phyloP scores from a whole-genome alignment of 2,888 invertebrate species.

The Malthinus seriepunctatus region DNA sequence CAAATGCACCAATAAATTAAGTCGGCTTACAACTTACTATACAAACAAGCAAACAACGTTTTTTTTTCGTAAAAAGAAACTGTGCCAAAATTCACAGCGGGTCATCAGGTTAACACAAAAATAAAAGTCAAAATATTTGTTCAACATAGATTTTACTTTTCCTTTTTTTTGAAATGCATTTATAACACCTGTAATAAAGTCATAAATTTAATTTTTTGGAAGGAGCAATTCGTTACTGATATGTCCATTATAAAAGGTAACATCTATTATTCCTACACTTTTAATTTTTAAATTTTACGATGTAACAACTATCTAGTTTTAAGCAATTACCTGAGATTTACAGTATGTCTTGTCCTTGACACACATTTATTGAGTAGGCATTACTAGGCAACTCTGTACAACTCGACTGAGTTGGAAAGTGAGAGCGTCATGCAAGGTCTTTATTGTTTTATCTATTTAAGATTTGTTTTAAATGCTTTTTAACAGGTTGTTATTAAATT shows the following conservation, averaged over 20 bases:
- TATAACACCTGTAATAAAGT: constrained; percentile 8
- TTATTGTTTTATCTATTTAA: constrained; percentile 23
- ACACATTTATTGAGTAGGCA: constrained; percentile 32
- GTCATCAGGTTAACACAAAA: constrained; percentile 12
- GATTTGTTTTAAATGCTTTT: constrained; percentile 18
- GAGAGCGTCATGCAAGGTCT: constrained; percentile 33
- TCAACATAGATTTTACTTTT: not conserved
- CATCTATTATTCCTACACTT: constrained; percentile 21
- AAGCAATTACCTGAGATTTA: constrained; percentile 39
- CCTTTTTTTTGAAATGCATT: not conserved
- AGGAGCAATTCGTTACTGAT: constrained; percentile 11
- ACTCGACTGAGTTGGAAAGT: constrained; percentile 36
- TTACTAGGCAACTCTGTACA: constrained; percentile 20
- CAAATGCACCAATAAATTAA: too few relatives aligned
- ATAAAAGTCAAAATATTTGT: constrained; percentile 24
- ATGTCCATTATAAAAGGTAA: constrained; percentile 18
- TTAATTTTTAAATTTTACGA: constrained; percentile 20
- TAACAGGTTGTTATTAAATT: constrained; percentile 15
- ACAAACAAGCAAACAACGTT: too few relatives aligned
- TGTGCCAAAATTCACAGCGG: constrained; percentile 21
- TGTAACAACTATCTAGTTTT: constrained; percentile 31
- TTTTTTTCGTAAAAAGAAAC: constrained; percentile 6
- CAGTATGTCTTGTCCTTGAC: constrained; percentile 39
- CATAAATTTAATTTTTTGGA: constrained; percentile 8
- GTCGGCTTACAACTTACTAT: too few relatives aligned